Evolutionary conservation across 2,888 invertebrate species (phyloP), one percentile per base, ranked within the genome.

Genomic region (Standfussiana lucernea): DNA sequence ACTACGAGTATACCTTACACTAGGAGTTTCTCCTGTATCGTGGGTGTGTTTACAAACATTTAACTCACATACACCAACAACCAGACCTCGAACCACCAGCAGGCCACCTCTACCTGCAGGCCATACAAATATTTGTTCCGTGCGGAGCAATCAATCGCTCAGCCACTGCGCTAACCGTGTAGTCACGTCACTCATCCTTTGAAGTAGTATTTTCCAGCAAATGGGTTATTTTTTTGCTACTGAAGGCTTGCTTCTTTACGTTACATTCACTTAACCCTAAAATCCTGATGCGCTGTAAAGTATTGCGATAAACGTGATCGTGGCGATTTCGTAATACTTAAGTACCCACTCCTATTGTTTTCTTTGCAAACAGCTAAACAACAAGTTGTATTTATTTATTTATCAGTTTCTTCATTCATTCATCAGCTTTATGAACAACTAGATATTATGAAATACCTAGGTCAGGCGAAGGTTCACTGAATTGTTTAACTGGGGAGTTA

Each of bases 311-410:
- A 32, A 47, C 64, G n/a, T 24, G 37, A 42, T 53, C 18, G 35
- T 18, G 35, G 50, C 6, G 6, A 50, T 50, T 64, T 74, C 28
- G 24, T 35, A 73, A 72, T 47, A 47, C 59, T 21, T 59, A 32
- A 59, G 32, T 32, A 18, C 59, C 59, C 18, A 69, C 18, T 75
- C 32, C 42, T 28, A 78, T 78, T 78, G 78, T 78, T 64, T 56
- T 28, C 47, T 79, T 3, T 21, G 45, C 21, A 59, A 72, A 59
- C 18, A 47, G 66, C 18, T 35, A 28, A 7, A 75, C 10, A 37
- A 56, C 13, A 2, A 40, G 32, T 40, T n/a, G 21, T 56, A 53
- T 40, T 53, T 71, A 35, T n/a, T n/a, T n/a, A n/a, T n/a, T n/a
- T 8, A 28, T 18, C 1, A 47, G 37, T 75, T 40, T 40, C 13